A percentile compares a stretch with the other conserved stretches of the same genome.
phyloP scores from a whole-genome alignment of 1,140 invertebrate genomes.

The Holotrichia oblita region DNA sequence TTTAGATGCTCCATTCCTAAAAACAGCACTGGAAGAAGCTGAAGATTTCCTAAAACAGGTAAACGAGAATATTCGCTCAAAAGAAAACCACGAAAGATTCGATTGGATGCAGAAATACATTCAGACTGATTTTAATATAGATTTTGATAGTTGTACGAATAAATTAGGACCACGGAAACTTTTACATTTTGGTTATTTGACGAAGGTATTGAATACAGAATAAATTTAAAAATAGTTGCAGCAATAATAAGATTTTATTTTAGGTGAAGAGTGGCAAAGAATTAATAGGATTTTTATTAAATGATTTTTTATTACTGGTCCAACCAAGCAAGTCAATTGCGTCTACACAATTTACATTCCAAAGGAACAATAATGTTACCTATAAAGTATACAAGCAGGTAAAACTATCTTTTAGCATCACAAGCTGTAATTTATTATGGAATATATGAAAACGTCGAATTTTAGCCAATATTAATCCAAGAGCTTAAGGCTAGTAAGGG shows the following conservation, averaged over 20 bases:
- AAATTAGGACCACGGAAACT: slow-evolving; percentile 79
- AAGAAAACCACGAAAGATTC: slow-evolving; percentile 82
- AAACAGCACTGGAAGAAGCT: slow-evolving; percentile 74
- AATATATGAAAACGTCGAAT: slow-evolving; percentile 42
- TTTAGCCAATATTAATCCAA: slow-evolving; percentile 78
- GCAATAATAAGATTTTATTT: slow-evolving; percentile 50
- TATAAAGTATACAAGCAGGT: slow-evolving; percentile 84
- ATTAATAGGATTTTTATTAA: slow-evolving; percentile 80
- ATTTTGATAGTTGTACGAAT: slow-evolving; percentile 86
- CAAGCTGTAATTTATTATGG: slow-evolving; percentile 39
- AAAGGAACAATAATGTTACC: slow-evolving; percentile 69
- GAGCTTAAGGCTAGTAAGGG: slow-evolving; percentile 66
- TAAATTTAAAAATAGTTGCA: slow-evolving; percentile 33
- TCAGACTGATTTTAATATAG: slow-evolving; percentile 73
- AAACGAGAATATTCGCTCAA: slow-evolving; percentile 83
- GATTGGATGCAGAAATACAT: slow-evolving; percentile 82
- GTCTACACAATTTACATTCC: slow-evolving; percentile 72
- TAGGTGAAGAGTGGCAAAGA: slow-evolving; percentile 84
- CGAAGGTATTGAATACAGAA: slow-evolving; percentile 67
- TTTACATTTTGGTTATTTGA: slow-evolving; percentile 75
- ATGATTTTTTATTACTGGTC: slow-evolving; percentile 82
- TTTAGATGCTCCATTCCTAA: slow-evolving; percentile 66
- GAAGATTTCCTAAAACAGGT: slow-evolving; percentile 81
- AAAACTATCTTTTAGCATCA: slow-evolving; percentile 43
- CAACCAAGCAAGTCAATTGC: slow-evolving; percentile 68